Evolutionary conservation across 2,888 invertebrate species (phyloP).

Genomic region (Agrochola circellaris): DNA sequence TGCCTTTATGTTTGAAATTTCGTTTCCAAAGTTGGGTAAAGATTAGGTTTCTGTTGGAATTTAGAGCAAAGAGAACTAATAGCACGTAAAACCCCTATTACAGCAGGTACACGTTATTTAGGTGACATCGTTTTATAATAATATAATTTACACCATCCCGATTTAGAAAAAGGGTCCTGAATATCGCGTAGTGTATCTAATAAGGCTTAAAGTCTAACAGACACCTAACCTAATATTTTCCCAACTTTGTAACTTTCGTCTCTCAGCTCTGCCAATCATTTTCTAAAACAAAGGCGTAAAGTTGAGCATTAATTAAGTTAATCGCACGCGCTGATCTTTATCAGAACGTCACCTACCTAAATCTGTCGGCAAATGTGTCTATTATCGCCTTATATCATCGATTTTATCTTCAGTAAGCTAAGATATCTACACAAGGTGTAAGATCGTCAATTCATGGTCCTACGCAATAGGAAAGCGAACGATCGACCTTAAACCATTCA

Average conservation of each 20-base stretch:
- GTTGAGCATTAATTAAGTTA: neutral
- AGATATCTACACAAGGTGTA: conserved; percentile 45
- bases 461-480: conserved; percentile 58
- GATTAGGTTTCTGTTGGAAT: neutral
- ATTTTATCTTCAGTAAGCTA: conserved; percentile 38
- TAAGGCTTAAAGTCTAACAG: neutral
- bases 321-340: conserved; percentile 18
- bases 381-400: conserved; percentile 24
- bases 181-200: no score
- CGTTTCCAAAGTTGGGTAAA: neutral
- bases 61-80: neutral
- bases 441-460: conserved; percentile 53
- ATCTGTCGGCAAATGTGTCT: conserved; percentile 18
- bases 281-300: neutral
- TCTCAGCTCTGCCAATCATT: conserved; percentile 2
- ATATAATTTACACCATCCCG: no score
- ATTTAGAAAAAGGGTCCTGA: neutral
- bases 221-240: neutral
- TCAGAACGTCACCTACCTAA: conserved; percentile 6
- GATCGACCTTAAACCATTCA: conserved; percentile 63
- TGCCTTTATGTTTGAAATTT: no score
- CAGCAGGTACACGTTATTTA: no score
- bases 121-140: no score
- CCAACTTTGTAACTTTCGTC: neutral
- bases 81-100: no score